Base-by-base conservation (phyloP, 2,113 vertebrate genomes). In the Eptesicus fuscus region DNA sequence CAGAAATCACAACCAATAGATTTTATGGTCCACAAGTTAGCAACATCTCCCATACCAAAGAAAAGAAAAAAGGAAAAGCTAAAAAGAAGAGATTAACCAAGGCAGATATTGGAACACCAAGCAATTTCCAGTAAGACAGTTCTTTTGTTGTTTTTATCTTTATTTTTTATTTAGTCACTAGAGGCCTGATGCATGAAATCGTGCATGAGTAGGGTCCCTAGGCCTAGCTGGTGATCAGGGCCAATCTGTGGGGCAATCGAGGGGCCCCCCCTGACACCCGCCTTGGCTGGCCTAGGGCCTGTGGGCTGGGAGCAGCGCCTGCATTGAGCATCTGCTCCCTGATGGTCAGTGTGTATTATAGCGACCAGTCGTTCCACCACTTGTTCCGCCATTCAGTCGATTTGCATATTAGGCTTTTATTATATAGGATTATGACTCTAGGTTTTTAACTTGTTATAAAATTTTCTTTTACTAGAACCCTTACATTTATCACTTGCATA, bases 31-130 rank as follows among this genome's bases (percentile, higher is more conserved):
- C 98, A 95, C 99, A 99, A 98, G 98, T 99, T 96, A 99, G 99
- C 98, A 99, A 99, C 97, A 99, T 99, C 96, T 98, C 99, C n/a
- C 99, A 99, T 97, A 98, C 98, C 98, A 99, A 99, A 99, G 99
- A 99, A 94, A 98, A 99, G 98, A 99, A 99, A 98, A 99, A 99
- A 98, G 99, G 98, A 97, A 99, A 99, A 98, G 97, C 99, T 97
- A 99, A 99, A 98, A 99, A 99, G 98, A 99, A 99, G 98, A 99
- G 98, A 97, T 97, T 99, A 97, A 99, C 99, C 42, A 99, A 99
- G 97, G 99, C 99, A 30, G 99, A 99, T 98, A 99, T 99, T 97
- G 99, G 99, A 97, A 99, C 99, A 0, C 99, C 99, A 71, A 99
- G 99, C 98, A 99, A 99, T 98, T 99, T 99, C 98, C 99, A 99